phyloP scores from a whole-genome alignment of 2,888 invertebrate genomes.

The Cheilosia grossa region DNA sequence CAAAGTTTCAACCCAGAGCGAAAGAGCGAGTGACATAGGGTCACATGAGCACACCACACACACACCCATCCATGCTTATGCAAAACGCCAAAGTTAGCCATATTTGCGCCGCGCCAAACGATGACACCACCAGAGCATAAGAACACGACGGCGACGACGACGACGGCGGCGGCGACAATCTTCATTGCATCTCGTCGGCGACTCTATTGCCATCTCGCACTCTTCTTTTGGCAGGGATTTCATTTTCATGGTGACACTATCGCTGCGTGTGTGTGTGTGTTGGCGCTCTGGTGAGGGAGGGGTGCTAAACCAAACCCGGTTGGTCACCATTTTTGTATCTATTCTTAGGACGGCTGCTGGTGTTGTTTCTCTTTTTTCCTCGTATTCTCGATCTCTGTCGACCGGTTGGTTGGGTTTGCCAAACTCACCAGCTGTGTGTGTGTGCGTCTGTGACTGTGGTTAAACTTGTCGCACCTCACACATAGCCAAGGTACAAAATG shows the following conservation, averaged over 20 bases:
- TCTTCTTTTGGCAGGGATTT: conserved; percentile 54
- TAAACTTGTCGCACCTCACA: conserved; percentile 79
- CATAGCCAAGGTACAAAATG: conserved; percentile 57
- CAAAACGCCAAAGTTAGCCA: conserved; percentile 80
- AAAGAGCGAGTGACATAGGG: conserved; percentile 35
- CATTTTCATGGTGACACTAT: conserved; percentile 52
- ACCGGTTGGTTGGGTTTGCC: conserved; percentile 66
- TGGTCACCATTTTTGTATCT: conserved; percentile 75
- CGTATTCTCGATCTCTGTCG: conserved; percentile 61
- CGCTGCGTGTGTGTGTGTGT: conserved; percentile 40
- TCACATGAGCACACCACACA: conserved; percentile 69
- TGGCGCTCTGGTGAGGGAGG: conserved; percentile 60
- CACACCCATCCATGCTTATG: conserved; percentile 52
- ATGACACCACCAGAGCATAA: conserved; percentile 75
- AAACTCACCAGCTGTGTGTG: conserved; percentile 25
- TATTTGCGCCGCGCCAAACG: conserved; percentile 75
- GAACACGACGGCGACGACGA: conserved; percentile 37
- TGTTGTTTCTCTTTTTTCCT: conserved; percentile 66
- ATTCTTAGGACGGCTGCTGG: conserved; percentile 57
- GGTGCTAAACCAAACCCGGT: conserved; percentile 73
- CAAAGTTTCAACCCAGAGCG: conserved; percentile 72
- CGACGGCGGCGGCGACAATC: conserved; percentile 76
- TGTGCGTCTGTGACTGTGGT: conserved; percentile 78
- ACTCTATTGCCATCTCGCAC: conserved; percentile 64
- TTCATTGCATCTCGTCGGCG: conserved; percentile 50